These are phyloP conservation scores for Alosa alosa DNA, from an alignment of 2,113 vertebrate species.

Conservation along the genomic window DNA sequence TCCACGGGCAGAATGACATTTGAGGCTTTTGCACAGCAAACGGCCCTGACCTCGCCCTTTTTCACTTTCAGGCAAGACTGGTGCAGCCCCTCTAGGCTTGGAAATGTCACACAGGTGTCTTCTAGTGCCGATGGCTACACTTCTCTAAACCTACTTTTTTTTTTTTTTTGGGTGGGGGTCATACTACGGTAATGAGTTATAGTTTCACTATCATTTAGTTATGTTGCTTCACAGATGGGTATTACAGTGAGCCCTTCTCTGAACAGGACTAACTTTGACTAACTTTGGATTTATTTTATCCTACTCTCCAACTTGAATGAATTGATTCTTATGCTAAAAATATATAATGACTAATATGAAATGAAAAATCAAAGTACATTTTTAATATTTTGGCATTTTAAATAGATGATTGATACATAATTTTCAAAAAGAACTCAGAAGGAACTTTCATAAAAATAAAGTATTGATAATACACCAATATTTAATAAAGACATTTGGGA, in stretches of 20 bases:
- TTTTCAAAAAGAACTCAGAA: neutral
- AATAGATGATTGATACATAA: neutral
- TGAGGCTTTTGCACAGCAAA: slow-evolving; percentile 13
- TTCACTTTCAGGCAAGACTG: slow-evolving; percentile 15
- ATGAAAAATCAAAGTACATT: neutral
- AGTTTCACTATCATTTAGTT: neutral
- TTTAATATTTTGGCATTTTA: neutral
- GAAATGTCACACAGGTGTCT: neutral
- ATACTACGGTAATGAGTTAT: neutral
- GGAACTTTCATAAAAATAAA: neutral
- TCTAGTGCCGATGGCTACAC: neutral
- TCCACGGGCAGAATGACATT: slow-evolving; percentile 18
- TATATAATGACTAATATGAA: neutral
- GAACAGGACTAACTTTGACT: too few species aligned
- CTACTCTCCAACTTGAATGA: neutral
- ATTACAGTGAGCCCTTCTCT: neutral
- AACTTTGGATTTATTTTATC: too few species aligned
- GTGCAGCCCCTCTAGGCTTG: neutral
- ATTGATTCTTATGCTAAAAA: neutral
- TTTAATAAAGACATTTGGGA: neutral
- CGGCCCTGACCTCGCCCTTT: slow-evolving; percentile 16
- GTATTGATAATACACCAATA: neutral
- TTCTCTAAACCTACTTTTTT: too few species aligned
- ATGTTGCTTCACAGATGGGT: neutral
- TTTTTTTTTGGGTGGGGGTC: too few species aligned